phyloP scores from a whole-genome alignment of 2,888 invertebrate genomes.

The Drosophila anomalipes region DNA sequence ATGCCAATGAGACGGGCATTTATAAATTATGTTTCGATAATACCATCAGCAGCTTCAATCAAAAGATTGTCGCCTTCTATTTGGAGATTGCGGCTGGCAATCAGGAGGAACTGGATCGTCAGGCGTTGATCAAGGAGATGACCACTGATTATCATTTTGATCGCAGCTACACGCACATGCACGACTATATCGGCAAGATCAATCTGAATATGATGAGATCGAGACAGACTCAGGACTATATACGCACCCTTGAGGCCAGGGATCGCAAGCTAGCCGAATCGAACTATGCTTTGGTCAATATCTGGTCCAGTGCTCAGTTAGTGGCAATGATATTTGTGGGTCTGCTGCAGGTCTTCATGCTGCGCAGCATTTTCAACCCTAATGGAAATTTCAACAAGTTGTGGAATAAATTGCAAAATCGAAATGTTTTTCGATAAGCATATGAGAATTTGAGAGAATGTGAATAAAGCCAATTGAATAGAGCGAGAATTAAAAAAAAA shows the following conservation, averaged over 20 bases:
- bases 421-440: neutral
- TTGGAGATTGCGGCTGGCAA: conserved; percentile 88
- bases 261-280: conserved; percentile 93
- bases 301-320: conserved; percentile 91
- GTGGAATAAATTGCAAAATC: conserved; percentile 72
- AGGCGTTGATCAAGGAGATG: conserved; percentile 80
- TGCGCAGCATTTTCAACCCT: conserved; percentile 91
- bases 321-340: conserved; percentile 90
- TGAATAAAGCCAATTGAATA: neutral
- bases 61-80: conserved; percentile 93
- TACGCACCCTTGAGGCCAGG: conserved; percentile 91
- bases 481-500: neutral
- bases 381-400: conserved; percentile 83
- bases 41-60: conserved; percentile 91
- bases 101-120: conserved; percentile 86
- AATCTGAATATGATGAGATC: conserved; percentile 87
- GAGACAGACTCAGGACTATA: conserved; percentile 89
- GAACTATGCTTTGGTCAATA: conserved; percentile 92
- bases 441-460: neutral
- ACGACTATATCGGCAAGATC: conserved; percentile 88
- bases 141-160: conserved; percentile 87
- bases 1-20: conserved; percentile 88
- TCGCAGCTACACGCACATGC: conserved; percentile 87
- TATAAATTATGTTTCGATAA: conserved; percentile 95
- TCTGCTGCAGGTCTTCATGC: conserved; percentile 90